Base-by-base conservation (phyloP, 2,113 vertebrate species). In the Tupaia chinensis region DNA sequence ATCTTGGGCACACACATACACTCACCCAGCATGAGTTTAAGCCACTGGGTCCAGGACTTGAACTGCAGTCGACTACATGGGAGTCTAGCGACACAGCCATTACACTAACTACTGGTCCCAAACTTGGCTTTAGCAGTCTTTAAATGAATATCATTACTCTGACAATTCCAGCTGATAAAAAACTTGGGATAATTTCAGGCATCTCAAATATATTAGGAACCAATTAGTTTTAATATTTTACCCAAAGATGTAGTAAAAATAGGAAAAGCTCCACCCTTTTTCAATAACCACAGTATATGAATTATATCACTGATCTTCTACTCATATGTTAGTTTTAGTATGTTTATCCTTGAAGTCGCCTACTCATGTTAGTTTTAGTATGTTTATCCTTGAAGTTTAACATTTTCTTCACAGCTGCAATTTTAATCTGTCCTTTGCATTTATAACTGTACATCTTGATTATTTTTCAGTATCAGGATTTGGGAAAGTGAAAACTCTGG, bases 391-490 rank as follows among this genome's bases (percentile, higher is more conserved):
- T 80, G 44, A 84, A 83, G 19, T 16, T 53, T 17, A 77, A 34
- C 9, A 11, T 61, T 84, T 90, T 66, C 22, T 44, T 94, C 72
- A 74, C 7, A 89, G 54, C 16, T 70, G 54, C 79, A 58, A 56
- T 27, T 73, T 12, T 54, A 63, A 82, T 73, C 17, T 32, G 7
- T 53, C 32, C 19, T 70, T 89, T 11, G 44, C 44, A 44, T 44
- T 44, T 44, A 44, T 44, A 44, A 44, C 5, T 44, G 29, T 7
- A 12, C 9, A 56, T 84, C 82, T 84, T 74, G 17, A 66, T 44
- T 61, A 73, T 20, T 96, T 91, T 84, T 90, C 61, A n/a, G 14
- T 19, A 34, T 80, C 66, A 92, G 88, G 61, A 74, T 68, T 93
- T 87, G n/a, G 70, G 63, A 95, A 89, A 73, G 13, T 29, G 68